Evolutionary conservation across 2,113 vertebrate genomes (phyloP).

Genomic region (Zapus hudsonius): DNA sequence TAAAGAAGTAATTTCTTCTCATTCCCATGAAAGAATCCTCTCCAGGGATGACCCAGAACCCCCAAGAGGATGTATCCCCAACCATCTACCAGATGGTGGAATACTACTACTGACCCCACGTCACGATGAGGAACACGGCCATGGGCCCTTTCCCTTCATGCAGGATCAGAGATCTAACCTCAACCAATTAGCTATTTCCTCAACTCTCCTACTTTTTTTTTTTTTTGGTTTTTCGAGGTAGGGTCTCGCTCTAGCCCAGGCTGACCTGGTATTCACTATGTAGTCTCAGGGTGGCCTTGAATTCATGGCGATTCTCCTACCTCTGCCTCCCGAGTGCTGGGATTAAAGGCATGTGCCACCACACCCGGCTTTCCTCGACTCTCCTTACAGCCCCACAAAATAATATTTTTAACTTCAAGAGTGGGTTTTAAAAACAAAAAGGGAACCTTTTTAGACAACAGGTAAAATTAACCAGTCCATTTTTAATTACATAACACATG

Average conservation of each 20-base stretch:
- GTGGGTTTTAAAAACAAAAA: background rate
- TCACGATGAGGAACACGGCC: background rate
- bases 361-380: background rate
- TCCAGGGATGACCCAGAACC: background rate
- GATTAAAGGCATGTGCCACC: too few relatives aligned
- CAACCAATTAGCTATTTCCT: background rate
- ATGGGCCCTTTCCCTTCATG: background rate
- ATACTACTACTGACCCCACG: background rate
- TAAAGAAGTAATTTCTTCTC: background rate
- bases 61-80: background rate
- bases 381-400: background rate
- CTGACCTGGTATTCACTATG: too few relatives aligned
- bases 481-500: background rate
- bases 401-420: background rate
- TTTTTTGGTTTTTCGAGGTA: too few relatives aligned
- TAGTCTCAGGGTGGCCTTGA: too few relatives aligned
- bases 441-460: background rate
- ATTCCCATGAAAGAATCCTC: background rate
- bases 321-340: too few relatives aligned
- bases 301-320: too few relatives aligned
- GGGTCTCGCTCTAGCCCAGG: too few relatives aligned
- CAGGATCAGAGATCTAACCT: background rate
- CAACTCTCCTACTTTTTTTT: too few relatives aligned
- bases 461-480: constrained; percentile 13
- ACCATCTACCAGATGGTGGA: background rate